Evolutionary conservation across 2,113 vertebrate genomes (phyloP), one percentile per base, ranked within the genome.

Genomic region (Okapia johnstoni): DNA sequence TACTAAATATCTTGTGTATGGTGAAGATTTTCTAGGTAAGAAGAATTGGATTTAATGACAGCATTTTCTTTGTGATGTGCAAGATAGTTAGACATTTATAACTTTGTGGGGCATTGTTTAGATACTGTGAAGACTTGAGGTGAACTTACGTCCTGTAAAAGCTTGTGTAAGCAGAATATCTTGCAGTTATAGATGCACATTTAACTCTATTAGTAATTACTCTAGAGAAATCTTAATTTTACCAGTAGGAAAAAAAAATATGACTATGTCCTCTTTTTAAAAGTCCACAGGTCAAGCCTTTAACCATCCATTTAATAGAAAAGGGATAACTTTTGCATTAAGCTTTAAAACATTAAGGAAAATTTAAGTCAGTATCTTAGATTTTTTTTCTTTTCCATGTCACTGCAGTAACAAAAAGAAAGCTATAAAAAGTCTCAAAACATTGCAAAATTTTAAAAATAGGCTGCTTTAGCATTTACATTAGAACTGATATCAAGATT

Each of bases 161-260:
- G 43, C 36, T 90, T 88, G 26, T 91, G 4, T 92, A 26, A 80
- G 77, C 50, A 86, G 40, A 55, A 21, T 43, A 21, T 93, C 76
- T 50, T 88, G 6, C 33, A 14, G 21, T 70, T 97, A 26, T 79
- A 88, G 30, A 43, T 58, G 30, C 36, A 77, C 40, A 46, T 92
- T 60, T 97, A 92, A 77, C 52, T 96, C 30, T 84, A 57, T 94
- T 89, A 76, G 76, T 93, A 84, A 40, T 96, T 95, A 73, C 36
- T 90, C 43, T 89, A 88, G 79, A 87, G 70, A 90, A 61, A 36
- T 57, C 14, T 43, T 97, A 88, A 90, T 66, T 96, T 94, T 88
- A 54, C 85, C 66, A 84, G 13, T 94, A 81, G 93, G 19, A 90
- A 58, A 11, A 88, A 14, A 10, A 19, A 86, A 48, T 46, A 48